Conservation (phyloP, 2,888 invertebrate species). For the Oasisia sp. region DNA sequence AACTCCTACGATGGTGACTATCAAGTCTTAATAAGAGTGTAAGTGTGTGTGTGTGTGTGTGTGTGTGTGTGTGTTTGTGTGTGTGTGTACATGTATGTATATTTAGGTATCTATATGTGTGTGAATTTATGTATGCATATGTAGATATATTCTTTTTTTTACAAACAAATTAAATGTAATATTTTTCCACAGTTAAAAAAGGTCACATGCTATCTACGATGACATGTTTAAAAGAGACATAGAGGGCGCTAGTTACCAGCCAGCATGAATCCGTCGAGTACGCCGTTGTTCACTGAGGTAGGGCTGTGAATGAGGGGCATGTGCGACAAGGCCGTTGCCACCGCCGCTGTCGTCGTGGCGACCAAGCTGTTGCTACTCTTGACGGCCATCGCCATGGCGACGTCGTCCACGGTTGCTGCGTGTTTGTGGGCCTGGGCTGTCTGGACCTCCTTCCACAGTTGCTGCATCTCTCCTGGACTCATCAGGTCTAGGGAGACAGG, state of each 20-base stretch:
- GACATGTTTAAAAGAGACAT: neutral
- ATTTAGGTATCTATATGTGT: no score
- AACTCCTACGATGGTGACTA: neutral
- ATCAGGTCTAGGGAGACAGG: slow-evolving; percentile 34
- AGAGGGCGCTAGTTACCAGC: neutral
- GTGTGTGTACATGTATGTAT: no score
- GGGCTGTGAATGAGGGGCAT: neutral
- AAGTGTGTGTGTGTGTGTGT: no score
- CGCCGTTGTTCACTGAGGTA: neutral
- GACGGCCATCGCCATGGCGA: slow-evolving; percentile 17
- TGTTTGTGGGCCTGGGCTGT: slow-evolving; percentile 39
- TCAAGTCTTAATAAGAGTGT: no score
- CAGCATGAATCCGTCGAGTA: slow-evolving; percentile 26
- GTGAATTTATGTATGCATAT: no score
- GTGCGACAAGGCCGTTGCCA: neutral
- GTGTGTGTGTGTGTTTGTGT: no score
- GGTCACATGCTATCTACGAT: no score
- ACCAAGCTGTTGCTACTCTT: slow-evolving; percentile 10
- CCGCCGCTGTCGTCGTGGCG: neutral
- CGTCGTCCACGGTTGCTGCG: neutral
- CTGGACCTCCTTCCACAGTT: slow-evolving; percentile 62
- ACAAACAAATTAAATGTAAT: no score
- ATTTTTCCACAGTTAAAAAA: no score
- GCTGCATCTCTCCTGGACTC: slow-evolving; percentile 60
- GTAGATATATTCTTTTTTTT: no score